Percentiles rank a stretch among this genome's conserved stretches.
Conservation (phyloP, 1,140 invertebrate species). For the Trachymyrmex septentrionalis region DNA sequence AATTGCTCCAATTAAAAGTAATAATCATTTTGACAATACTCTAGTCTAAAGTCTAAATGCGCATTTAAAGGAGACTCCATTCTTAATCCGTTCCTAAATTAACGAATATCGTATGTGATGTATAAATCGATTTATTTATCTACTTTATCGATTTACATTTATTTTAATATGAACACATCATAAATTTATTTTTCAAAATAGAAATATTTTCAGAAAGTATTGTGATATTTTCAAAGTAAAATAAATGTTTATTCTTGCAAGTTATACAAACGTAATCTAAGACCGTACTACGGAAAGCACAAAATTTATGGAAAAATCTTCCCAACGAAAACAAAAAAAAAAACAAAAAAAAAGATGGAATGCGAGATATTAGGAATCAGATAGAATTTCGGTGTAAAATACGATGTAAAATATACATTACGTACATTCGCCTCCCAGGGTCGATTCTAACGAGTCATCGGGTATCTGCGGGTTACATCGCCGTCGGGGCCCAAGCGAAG, state of each 20-base stretch:
- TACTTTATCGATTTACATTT: background rate
- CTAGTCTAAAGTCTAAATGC: background rate
- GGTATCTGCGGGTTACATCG: slow-evolving; percentile 52
- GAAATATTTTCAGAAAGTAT: too few species aligned
- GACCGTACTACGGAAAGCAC: background rate
- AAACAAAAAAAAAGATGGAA: background rate
- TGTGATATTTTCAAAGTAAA: background rate
- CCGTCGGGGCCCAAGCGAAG: background rate
- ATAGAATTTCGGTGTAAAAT: background rate
- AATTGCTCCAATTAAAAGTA: background rate
- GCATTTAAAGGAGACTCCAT: slow-evolving; percentile 3
- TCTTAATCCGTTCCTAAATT: background rate
- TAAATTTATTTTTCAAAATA: background rate
- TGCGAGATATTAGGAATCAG: background rate
- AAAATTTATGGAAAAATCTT: slow-evolving; percentile 23
- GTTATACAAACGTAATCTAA: background rate
- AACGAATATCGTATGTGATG: background rate
- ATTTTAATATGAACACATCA: slow-evolving; percentile 1
- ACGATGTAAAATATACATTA: background rate
- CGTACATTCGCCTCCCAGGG: background rate
- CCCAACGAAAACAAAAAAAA: background rate
- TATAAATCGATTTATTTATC: too few species aligned
- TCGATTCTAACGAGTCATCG: slow-evolving; percentile 47
- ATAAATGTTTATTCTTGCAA: background rate
- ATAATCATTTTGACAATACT: background rate